These are phyloP conservation scores for Nothoprocta perdicaria DNA, from an alignment of 2,113 vertebrate species.

Conservation along the genomic window DNA sequence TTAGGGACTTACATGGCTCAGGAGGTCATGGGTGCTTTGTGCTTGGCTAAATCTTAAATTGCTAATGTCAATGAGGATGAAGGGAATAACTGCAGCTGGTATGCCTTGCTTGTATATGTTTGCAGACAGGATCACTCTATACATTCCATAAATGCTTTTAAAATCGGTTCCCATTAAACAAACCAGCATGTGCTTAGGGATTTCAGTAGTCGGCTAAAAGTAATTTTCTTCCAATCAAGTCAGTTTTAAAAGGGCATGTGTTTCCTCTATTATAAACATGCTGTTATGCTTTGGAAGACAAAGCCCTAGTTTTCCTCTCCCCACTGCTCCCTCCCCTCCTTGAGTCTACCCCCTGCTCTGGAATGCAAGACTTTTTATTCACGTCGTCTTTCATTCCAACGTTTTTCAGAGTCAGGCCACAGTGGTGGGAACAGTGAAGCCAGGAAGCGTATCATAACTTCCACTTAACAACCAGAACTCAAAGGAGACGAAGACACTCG, in stretches of 20 bases:
- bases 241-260: slow-evolving; percentile 61
- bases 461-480: slow-evolving; percentile 22
- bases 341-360: slow-evolving; percentile 35
- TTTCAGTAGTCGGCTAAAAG: slow-evolving; percentile 61
- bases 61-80: slow-evolving; percentile 53
- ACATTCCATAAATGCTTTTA: slow-evolving; percentile 75
- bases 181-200: slow-evolving; percentile 68
- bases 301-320: slow-evolving; percentile 22
- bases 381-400: slow-evolving; percentile 38
- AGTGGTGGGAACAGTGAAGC: slow-evolving; percentile 45
- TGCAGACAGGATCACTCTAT: slow-evolving; percentile 57
- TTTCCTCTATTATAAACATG: slow-evolving; percentile 52
- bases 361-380: slow-evolving; percentile 61
- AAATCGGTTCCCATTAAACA: slow-evolving; percentile 70
- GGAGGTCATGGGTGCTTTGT: slow-evolving; percentile 63
- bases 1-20: slow-evolving; percentile 21
- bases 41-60: slow-evolving; percentile 60
- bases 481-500: background rate
- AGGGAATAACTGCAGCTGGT: slow-evolving; percentile 65
- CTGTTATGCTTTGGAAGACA: slow-evolving; percentile 44
- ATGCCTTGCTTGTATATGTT: slow-evolving; percentile 50
- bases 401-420: slow-evolving; percentile 36
- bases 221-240: slow-evolving; percentile 67
- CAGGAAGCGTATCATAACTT: background rate
- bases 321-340: background rate